phyloP scores from a whole-genome alignment of 2,888 invertebrate genomes.

The Pyrochroa serraticornis region DNA sequence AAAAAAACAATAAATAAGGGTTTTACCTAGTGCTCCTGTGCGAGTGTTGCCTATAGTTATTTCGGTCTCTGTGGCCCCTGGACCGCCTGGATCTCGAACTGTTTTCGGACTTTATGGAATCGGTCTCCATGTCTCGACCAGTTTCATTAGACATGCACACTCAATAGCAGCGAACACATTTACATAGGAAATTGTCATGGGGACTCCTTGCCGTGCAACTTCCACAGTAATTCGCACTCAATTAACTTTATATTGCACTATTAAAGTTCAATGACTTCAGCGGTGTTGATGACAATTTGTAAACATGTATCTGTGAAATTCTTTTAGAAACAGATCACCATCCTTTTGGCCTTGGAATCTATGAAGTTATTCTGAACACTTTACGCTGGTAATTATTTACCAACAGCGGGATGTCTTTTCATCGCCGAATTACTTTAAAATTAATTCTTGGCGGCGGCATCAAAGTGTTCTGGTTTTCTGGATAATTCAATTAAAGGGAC shows the following conservation, averaged over 20 bases:
- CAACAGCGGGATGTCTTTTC: too few species aligned
- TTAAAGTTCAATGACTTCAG: constrained; percentile 34
- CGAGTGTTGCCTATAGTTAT: constrained; percentile 68
- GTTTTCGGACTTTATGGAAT: constrained; percentile 91
- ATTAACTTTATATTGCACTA: constrained; percentile 1
- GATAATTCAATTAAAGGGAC: too few species aligned
- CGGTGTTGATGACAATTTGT: constrained; percentile 32
- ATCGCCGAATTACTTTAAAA: too few species aligned
- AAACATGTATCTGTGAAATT: constrained; percentile 27
- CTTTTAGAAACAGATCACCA: neutral
- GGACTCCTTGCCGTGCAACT: constrained; percentile 12
- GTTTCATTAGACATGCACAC: constrained; percentile 59
- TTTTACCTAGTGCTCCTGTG: constrained; percentile 70
- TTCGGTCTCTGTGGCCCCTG: constrained; percentile 63
- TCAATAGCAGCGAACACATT: neutral
- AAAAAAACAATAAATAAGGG: constrained; percentile 9
- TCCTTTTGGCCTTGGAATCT: too few species aligned
- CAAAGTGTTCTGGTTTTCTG: too few species aligned
- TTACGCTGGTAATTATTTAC: too few species aligned
- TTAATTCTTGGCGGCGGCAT: too few species aligned
- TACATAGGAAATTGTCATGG: constrained; percentile 19
- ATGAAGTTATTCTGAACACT: too few species aligned
- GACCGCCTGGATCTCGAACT: constrained; percentile 81
- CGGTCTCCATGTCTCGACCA: constrained; percentile 82
- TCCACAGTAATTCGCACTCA: neutral